phyloP scores from a whole-genome alignment of 1,140 invertebrate genomes.

The Atta cephalotes region DNA sequence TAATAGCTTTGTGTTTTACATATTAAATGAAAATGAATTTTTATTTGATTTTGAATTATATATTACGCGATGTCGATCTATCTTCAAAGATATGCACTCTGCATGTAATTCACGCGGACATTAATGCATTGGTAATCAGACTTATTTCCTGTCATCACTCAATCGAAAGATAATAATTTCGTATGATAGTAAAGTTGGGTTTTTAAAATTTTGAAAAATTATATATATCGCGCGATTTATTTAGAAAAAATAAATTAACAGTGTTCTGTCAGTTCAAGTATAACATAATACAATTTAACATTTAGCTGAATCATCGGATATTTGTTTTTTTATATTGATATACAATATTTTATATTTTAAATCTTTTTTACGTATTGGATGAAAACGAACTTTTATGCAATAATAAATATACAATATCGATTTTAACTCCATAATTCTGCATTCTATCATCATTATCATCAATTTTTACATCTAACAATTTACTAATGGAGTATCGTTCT shows the following conservation, averaged over 20 bases:
- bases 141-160: constrained; percentile 4
- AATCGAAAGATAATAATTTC: constrained; percentile 22
- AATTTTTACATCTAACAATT: not conserved
- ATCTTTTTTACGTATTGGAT: no score
- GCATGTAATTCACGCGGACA: not conserved
- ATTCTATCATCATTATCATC: not conserved
- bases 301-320: not conserved
- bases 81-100: constrained; percentile 10
- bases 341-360: no score
- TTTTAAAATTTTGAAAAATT: not conserved
- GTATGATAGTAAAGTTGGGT: not conserved
- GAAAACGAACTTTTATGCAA: no score
- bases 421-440: no score
- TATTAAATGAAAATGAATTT: constrained; percentile 31
- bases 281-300: not conserved
- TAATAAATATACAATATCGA: no score
- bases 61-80: constrained; percentile 35
- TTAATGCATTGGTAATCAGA: constrained; percentile 29
- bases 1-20: not conserved
- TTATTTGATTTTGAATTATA: not conserved
- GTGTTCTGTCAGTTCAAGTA: not conserved
- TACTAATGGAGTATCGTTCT: not conserved
- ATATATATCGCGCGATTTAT: not conserved
- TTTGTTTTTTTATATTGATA: not conserved
- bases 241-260: not conserved